Percentiles rank a stretch among this genome's conserved stretches.
These are phyloP conservation scores for Mirza zaza DNA, from an alignment of 2,113 vertebrate species.

Conservation along the genomic window DNA sequence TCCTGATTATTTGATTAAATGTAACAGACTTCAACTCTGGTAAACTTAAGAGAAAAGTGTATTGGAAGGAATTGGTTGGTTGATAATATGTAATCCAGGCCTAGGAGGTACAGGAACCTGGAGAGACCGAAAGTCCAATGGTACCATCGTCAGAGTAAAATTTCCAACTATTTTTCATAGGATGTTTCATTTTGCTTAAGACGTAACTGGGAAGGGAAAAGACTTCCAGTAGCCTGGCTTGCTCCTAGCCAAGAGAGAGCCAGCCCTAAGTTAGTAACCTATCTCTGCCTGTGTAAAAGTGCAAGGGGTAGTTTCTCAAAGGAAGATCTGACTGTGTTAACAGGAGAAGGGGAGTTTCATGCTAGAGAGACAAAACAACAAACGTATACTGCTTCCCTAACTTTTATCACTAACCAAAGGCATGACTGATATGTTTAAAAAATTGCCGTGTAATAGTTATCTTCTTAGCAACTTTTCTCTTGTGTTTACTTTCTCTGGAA, in stretches of 20 bases:
- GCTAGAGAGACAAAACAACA: neutral
- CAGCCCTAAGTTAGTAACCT: neutral
- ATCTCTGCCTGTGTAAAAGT: neutral
- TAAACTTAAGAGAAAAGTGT: neutral
- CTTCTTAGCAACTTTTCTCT: neutral
- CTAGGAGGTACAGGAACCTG: neutral
- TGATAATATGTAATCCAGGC: neutral
- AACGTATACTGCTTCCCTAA: neutral
- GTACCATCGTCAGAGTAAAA: neutral
- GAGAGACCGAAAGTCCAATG: fast-evolving
- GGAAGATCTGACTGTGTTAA: neutral
- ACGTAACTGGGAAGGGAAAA: neutral
- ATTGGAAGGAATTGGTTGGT: neutral
- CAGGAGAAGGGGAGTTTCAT: too few species aligned
- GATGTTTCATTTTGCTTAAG: neutral
- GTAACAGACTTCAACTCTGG: neutral
- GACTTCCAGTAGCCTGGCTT: neutral
- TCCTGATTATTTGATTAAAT: neutral
- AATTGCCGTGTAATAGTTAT: neutral
- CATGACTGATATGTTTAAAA: neutral
- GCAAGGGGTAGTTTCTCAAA: neutral
- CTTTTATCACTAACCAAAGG: neutral
- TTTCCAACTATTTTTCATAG: neutral
- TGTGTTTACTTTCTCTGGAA: neutral
- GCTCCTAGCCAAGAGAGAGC: fast-evolving